Conservation (phyloP, 2,797 vertebrate species). For the Sebastes minor region DNA sequence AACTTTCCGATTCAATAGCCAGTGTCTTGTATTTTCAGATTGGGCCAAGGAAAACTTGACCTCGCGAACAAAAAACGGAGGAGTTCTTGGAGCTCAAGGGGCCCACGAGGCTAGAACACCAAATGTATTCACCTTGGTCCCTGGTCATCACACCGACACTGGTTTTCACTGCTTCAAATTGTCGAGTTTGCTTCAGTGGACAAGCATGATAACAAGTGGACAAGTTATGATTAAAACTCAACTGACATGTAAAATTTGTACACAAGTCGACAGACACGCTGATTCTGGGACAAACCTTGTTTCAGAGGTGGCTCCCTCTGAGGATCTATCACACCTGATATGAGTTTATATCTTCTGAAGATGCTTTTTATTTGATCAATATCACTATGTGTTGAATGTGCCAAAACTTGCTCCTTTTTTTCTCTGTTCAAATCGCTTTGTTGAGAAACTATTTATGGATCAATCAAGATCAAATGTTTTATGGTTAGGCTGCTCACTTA, state of each 20-base stretch:
- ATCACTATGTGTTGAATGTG: constrained; percentile 23
- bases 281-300: neutral
- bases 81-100: neutral
- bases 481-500: constrained; percentile 21
- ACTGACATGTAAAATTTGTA: constrained; percentile 38
- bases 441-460: neutral
- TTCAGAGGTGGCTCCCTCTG: neutral
- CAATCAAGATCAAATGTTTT: neutral
- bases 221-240: neutral
- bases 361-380: neutral
- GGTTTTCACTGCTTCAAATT: neutral
- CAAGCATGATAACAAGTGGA: neutral
- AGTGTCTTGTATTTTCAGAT: constrained; percentile 9
- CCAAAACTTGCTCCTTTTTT: neutral
- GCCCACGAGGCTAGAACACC: neutral
- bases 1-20: neutral
- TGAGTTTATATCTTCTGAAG: constrained; percentile 15
- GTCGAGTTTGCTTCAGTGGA: neutral
- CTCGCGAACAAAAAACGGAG: neutral
- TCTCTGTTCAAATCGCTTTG: neutral
- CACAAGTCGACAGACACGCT: neutral
- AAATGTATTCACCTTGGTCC: neutral
- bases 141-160: neutral
- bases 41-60: constrained; percentile 9
- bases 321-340: neutral